phyloP scores from a whole-genome alignment of 2,797 vertebrate species.

The Crypturellus tataupa region DNA sequence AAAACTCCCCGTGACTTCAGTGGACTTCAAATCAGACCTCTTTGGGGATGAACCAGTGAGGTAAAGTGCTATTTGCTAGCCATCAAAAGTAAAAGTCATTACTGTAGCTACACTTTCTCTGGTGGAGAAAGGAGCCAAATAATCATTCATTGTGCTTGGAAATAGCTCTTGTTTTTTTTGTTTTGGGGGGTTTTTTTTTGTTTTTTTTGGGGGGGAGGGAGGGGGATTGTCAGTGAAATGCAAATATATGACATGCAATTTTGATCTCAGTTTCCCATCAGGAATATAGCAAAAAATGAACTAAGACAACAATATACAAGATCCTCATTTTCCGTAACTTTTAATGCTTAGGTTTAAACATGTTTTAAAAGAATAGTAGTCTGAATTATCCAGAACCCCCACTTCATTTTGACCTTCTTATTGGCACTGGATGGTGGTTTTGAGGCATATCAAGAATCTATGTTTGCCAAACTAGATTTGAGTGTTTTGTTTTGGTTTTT shows the following conservation, averaged over 20 bases:
- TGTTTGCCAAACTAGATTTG: neutral
- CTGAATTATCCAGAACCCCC: conserved; percentile 4
- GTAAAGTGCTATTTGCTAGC: neutral
- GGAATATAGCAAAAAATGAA: neutral
- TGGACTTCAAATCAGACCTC: neutral
- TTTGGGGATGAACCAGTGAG: rapidly evolving
- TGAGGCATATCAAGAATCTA: neutral
- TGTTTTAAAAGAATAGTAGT: neutral
- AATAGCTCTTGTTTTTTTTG: neutral
- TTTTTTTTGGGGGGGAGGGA: neutral
- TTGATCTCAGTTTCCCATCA: neutral
- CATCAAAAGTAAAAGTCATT: neutral
- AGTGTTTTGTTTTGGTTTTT: no score
- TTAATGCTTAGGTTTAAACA: neutral
- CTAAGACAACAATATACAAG: neutral
- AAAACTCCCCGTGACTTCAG: neutral
- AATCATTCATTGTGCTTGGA: neutral
- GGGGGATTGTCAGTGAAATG: neutral
- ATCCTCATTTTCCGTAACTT: neutral
- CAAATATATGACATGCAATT: neutral
- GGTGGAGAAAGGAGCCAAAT: neutral
- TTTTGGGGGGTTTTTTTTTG: neutral
- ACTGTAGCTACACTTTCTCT: neutral
- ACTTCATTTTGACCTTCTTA: neutral
- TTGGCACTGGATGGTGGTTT: neutral